These are phyloP conservation scores for Drosophila aff. DNA, from an alignment of 1,140 invertebrate species.

Conservation along the genomic window DNA sequence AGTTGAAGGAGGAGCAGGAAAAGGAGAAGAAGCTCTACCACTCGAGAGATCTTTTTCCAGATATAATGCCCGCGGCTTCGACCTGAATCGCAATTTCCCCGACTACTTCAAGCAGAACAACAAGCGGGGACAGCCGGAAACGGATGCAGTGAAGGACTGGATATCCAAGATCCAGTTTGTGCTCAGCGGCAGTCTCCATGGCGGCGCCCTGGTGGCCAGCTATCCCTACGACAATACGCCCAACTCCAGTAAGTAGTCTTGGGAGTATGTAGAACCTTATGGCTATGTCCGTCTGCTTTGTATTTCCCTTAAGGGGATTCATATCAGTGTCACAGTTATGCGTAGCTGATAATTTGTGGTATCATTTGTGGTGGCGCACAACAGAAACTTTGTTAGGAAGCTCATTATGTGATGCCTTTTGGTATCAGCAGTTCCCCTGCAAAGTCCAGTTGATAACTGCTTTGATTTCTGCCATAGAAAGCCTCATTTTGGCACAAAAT, in stretches of 20 bases:
- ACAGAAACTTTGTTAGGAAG: conserved; percentile 22
- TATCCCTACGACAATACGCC: conserved; percentile 97
- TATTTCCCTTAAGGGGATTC: not conserved
- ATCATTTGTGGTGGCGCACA: not conserved
- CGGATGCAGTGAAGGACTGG: conserved; percentile 97
- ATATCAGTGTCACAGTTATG: not conserved
- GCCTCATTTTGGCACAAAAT: not conserved
- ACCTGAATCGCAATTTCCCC: conserved; percentile 96
- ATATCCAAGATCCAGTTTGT: conserved; percentile 96
- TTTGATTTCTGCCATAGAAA: not conserved
- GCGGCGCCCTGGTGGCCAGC: conserved; percentile 95
- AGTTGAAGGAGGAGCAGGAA: conserved; percentile 16
- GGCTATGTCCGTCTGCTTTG: conserved; percentile 15
- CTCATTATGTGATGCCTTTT: not conserved
- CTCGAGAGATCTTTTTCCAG: not conserved
- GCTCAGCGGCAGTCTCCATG: conserved; percentile 95
- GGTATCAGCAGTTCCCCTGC: conserved; percentile 1
- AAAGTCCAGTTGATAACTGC: conserved; percentile 13
- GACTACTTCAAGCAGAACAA: conserved; percentile 96
- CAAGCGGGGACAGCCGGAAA: conserved; percentile 95
- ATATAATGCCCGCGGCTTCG: conserved; percentile 94
- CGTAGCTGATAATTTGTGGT: not conserved
- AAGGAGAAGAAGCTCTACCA: not conserved
- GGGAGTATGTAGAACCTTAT: not conserved
- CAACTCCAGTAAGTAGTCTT: conserved; percentile 92